Evolutionary conservation across 2,888 invertebrate species (phyloP).

Genomic region (Pheosia gnoma): DNA sequence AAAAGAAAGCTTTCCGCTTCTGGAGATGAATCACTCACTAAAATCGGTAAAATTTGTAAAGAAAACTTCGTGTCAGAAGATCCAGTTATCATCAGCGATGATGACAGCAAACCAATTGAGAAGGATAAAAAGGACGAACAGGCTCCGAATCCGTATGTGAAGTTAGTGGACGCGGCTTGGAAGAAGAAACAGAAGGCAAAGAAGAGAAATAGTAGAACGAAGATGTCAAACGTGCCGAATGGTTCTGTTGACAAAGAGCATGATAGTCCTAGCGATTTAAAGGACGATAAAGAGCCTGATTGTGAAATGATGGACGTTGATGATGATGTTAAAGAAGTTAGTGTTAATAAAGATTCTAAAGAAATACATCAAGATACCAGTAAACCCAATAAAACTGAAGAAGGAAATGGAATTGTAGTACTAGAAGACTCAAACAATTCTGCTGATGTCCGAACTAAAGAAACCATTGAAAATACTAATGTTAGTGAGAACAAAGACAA

Average conservation of each 20-base stretch:
- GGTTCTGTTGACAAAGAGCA: constrained; percentile 28
- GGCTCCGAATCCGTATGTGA: constrained; percentile 68
- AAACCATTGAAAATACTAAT: constrained; percentile 4
- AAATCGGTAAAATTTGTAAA: constrained; percentile 71
- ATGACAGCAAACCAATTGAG: constrained; percentile 58
- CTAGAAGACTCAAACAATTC: constrained; percentile 47
- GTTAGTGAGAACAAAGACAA: constrained; percentile 10
- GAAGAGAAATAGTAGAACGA: constrained; percentile 50
- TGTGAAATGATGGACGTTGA: constrained; percentile 59
- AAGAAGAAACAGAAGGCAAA: constrained; percentile 73
- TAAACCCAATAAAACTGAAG: constrained; percentile 13
- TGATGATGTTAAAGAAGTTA: constrained; percentile 33
- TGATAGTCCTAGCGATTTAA: constrained; percentile 16
- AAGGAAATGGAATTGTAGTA: constrained; percentile 28
- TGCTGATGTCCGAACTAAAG: constrained; percentile 20
- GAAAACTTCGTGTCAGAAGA: constrained; percentile 63
- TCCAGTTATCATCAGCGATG: constrained; percentile 70
- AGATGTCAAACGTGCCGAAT: constrained; percentile 28
- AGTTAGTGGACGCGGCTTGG: constrained; percentile 69
- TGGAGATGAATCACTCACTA: constrained; percentile 59
- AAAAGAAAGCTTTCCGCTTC: constrained; percentile 76
- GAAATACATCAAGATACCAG: constrained; percentile 22
- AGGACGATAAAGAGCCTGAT: constrained; percentile 30
- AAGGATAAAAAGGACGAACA: constrained; percentile 46
- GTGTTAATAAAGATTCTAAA: constrained; percentile 16